Evolutionary conservation across 2,797 vertebrate species (phyloP).

Genomic region (Lophius americanus): DNA sequence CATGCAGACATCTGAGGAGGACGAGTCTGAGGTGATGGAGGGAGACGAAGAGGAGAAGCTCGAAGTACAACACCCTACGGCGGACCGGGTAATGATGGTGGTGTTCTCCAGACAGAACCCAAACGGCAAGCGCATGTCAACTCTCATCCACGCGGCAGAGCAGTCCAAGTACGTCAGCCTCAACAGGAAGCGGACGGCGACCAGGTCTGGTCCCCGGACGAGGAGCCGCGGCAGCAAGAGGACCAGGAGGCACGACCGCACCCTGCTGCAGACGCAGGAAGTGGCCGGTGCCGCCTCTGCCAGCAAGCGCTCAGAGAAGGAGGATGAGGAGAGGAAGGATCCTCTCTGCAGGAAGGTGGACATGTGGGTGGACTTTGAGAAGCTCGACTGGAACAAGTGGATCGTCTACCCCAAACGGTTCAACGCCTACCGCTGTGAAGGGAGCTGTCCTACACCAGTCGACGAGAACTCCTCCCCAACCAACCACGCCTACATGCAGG

Average conservation of each 20-base stretch:
- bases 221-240: slow-evolving; percentile 26
- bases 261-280: slow-evolving; percentile 50
- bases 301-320: neutral
- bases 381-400: slow-evolving; percentile 89
- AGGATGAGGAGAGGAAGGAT: slow-evolving; percentile 45
- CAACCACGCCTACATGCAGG: slow-evolving; percentile 93
- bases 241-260: slow-evolving; percentile 76
- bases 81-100: slow-evolving; percentile 83
- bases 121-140: slow-evolving; percentile 56
- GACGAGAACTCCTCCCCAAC: slow-evolving; percentile 88
- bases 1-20: neutral
- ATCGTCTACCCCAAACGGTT: slow-evolving; percentile 87
- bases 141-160: slow-evolving; percentile 86
- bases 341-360: slow-evolving; percentile 83
- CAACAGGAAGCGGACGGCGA: slow-evolving; percentile 45
- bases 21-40: neutral
- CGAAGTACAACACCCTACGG: slow-evolving; percentile 50
- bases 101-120: slow-evolving; percentile 81
- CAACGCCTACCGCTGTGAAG: slow-evolving; percentile 89
- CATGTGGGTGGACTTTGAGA: slow-evolving; percentile 90
- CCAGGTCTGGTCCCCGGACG: neutral
- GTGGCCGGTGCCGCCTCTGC: slow-evolving; percentile 17
- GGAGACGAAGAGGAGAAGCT: slow-evolving; percentile 6
- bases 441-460: slow-evolving; percentile 86
- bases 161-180: slow-evolving; percentile 84